phyloP scores from a whole-genome alignment of 1,140 invertebrate genomes.

The Lepidurus couesii region DNA sequence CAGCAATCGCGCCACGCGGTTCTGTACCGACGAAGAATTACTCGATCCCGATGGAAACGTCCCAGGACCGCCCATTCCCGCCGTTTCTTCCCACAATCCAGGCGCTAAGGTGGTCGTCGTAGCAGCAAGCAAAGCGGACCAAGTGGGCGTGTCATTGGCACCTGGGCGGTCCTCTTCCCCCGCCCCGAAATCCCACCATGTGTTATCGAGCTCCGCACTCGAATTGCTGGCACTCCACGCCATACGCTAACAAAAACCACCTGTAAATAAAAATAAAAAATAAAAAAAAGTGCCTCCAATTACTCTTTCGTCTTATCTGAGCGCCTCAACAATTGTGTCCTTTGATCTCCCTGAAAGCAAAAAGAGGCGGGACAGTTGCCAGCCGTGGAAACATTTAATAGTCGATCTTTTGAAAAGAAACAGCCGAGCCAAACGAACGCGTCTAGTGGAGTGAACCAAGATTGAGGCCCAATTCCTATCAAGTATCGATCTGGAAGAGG shows the following conservation, averaged over 20 bases:
- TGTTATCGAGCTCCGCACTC: constrained; percentile 8
- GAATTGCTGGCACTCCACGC: background rate
- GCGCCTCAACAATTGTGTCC: background rate
- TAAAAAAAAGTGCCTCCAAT: background rate
- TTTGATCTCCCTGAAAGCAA: background rate
- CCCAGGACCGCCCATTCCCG: background rate
- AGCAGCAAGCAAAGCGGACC: background rate
- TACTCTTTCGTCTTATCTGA: background rate
- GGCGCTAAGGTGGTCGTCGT: background rate
- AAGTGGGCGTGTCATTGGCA: constrained; percentile 9
- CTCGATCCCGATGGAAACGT: background rate
- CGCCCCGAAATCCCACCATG: background rate
- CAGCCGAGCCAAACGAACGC: background rate
- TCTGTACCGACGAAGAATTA: background rate
- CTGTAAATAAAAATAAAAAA: background rate
- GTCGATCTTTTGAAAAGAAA: background rate
- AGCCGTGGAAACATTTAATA: constrained; percentile 13
- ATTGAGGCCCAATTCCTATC: background rate
- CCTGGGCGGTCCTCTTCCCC: background rate
- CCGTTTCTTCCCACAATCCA: background rate
- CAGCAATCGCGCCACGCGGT: constrained; percentile 55
- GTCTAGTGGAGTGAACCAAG: background rate
- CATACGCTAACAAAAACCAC: constrained; percentile 15
- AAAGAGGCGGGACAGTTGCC: background rate
- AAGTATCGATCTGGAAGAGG: constrained; percentile 10